Evolutionary conservation across 2,888 invertebrate species (phyloP).

Genomic region (Spodoptera exigua): DNA sequence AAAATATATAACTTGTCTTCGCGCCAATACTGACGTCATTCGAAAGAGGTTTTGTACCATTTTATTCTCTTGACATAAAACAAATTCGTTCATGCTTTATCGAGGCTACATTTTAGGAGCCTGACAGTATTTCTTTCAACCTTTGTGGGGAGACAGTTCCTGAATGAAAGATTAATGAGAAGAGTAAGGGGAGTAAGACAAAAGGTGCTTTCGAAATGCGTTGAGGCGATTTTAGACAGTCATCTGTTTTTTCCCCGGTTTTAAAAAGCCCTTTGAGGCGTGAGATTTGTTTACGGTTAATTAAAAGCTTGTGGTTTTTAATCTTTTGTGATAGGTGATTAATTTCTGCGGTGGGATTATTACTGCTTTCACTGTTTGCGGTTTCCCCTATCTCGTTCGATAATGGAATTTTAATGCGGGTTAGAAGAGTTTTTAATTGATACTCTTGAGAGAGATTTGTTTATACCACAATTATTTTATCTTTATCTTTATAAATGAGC

Average conservation of each 20-base stretch:
- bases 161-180: conserved; percentile 72
- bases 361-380: background rate
- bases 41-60: conserved; percentile 27
- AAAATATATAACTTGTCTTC: conserved; percentile 4
- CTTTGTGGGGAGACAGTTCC: conserved; percentile 48
- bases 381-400: no score
- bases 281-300: conserved; percentile 37
- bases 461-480: no score
- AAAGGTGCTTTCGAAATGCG: conserved; percentile 36
- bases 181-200: conserved; percentile 42
- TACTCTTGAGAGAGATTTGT: no score
- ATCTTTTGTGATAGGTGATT: background rate
- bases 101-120: conserved; percentile 50
- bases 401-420: no score
- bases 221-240: conserved; percentile 35
- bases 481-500: no score
- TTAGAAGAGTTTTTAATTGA: no score
- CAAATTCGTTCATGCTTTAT: conserved; percentile 32
- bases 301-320: conserved; percentile 6
- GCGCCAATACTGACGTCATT: conserved; percentile 14
- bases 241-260: conserved; percentile 38
- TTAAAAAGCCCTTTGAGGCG: conserved; percentile 13
- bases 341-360: background rate
- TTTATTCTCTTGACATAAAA: conserved; percentile 26
- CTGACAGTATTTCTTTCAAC: conserved; percentile 54